Base-by-base conservation (phyloP, 2,888 invertebrate species). In the Xestia rhomboidea region DNA sequence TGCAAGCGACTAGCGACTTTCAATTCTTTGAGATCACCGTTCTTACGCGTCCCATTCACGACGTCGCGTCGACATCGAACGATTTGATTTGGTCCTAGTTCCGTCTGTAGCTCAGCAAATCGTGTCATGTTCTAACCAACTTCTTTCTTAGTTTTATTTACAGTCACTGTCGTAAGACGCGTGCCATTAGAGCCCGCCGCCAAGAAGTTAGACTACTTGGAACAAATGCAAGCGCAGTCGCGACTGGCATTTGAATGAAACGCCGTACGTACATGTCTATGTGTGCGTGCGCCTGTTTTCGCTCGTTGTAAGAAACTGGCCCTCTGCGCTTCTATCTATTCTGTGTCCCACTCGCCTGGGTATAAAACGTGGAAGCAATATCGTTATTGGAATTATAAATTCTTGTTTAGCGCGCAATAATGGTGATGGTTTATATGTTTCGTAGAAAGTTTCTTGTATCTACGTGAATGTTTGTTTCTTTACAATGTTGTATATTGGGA, bases 401-500 rank as follows among this genome's bases (percentile, higher is more conserved):
- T 83, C 81, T 84, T 73, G 77, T 84, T 84, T 76, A 67, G 30
- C 30, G 15, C 72, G 78, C 79, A 84, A 87, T 85, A 91, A 91
- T 90, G 87, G 89, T 49, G 90, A 91, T 91, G 91, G 87, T 88
- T 85, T 90, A 86, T 90, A 86, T 77, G 74, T 30, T 69, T 5
- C 5, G 57, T 46, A 21, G 41, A 64, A 78, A 76, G 34, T 80
- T 82, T 75, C 13, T 66, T 73, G 51, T 76, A 44, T 60, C 60
- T 73, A 8, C 30, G 44, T 60, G 15, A 34, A 21, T 66, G 21
- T 78, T 66, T 62, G 24, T 71, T 68, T 57, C 27, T 62, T 79
- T 44, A 51, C 21, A 81, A 46, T 74, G 30, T 62, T 46, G 8
- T 24, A 18, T 24, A 13, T 38, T 34, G 27, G 11, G 6, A 49